phyloP scores from a whole-genome alignment of 2,888 invertebrate genomes.

The Hedychridium roseum region DNA sequence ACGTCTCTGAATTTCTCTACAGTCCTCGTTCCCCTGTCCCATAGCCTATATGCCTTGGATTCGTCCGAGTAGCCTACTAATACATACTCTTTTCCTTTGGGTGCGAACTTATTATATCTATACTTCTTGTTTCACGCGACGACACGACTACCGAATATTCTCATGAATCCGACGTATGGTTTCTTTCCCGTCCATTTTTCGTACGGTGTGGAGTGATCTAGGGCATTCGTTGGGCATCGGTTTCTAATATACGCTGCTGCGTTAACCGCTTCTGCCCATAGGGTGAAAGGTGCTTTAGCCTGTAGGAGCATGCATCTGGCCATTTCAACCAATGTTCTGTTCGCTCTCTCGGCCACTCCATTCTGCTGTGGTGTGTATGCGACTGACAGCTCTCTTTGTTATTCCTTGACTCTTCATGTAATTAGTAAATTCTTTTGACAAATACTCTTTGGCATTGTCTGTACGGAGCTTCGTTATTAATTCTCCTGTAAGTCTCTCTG shows the following conservation, averaged over 20 bases:
- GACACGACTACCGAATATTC: conserved; percentile 10
- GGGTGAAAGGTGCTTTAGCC: conserved; percentile 25
- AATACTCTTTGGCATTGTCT: conserved; percentile 28
- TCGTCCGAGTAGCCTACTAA: conserved; percentile 17
- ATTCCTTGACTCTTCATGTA: conserved; percentile 25
- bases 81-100: conserved; percentile 13
- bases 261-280: conserved; percentile 49
- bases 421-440: conserved; percentile 17
- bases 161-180: conserved; percentile 14
- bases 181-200: conserved; percentile 10
- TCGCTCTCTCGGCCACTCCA: conserved; percentile 44
- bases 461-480: conserved; percentile 20
- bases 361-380: conserved; percentile 47
- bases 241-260: conserved; percentile 43
- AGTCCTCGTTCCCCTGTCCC: conserved; percentile 11
- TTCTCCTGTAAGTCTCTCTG: conserved; percentile 18
- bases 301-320: conserved; percentile 41
- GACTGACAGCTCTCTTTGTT: conserved; percentile 15
- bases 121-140: conserved; percentile 10
- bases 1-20: conserved; percentile 14
- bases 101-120: conserved; percentile 4
- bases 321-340: conserved; percentile 43
- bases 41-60: conserved; percentile 14
- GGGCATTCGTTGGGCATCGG: conserved; percentile 4
- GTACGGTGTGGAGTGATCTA: conserved; percentile 1